These are phyloP conservation scores for Myotis findleyi DNA, from an alignment of 2,797 vertebrate species.

Conservation along the genomic window DNA sequence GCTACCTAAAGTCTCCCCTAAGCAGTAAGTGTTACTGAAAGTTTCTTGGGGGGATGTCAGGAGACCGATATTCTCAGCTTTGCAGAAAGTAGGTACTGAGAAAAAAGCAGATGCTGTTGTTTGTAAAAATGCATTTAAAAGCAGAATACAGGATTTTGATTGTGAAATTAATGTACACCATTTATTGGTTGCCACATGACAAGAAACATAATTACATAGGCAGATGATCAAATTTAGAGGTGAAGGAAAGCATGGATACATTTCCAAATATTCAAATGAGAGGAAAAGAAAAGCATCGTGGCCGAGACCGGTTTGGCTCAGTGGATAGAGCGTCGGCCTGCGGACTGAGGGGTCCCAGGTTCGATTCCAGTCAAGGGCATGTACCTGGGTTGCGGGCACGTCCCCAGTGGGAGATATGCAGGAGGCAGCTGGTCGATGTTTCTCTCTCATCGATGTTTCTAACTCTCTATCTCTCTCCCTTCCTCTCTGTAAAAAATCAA, in stretches of 20 bases:
- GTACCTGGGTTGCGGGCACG: no score
- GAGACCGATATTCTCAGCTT: neutral
- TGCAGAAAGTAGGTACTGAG: neutral
- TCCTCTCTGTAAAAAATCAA: no score
- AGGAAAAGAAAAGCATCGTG: neutral
- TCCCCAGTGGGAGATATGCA: no score
- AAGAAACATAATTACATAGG: neutral
- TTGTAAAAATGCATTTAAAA: conserved; percentile 5
- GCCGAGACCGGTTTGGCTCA: no score
- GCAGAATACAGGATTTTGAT: neutral
- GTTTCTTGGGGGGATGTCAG: neutral
- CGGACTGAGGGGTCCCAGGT: no score
- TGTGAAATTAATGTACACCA: neutral
- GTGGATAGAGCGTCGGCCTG: no score
- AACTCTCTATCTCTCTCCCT: no score
- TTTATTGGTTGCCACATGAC: neutral
- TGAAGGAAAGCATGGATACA: neutral
- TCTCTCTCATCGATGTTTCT: no score
- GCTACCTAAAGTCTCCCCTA: neutral
- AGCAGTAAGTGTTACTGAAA: neutral
- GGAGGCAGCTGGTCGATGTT: no score
- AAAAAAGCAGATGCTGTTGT: neutral
- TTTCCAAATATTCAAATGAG: conserved; percentile 6
- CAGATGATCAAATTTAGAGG: neutral
- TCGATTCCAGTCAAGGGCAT: no score